Base-by-base conservation (phyloP, 2,888 invertebrate species). In the Polymixis flavicincta region DNA sequence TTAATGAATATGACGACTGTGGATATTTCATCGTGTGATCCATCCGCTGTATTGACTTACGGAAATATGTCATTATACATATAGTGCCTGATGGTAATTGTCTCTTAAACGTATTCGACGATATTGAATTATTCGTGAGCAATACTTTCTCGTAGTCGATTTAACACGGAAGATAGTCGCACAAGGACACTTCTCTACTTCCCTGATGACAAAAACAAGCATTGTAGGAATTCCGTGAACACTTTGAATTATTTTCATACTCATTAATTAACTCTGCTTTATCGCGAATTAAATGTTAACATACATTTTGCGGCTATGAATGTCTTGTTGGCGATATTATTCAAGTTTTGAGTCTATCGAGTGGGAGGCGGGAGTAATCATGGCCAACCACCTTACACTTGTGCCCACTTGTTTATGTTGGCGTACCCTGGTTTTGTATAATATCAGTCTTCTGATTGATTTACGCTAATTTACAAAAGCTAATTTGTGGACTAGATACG, bases 121-220 rank as follows among this genome's bases (percentile, higher is more conserved):
- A 61, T 74, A 73, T 68, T 71, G 73, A 82, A 86, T 83, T 76
- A 80, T 82, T 85, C 73, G 71, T 78, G 84, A 85, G 73, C 76
- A 80, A 81, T 84, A 89, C 90, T 92, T 92, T 92, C 91, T 89
- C 84, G 87, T 88, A 83, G 84, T 86, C 81, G 74, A 75, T 86
- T 85, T 69, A 82, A 90, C 71, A 83, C 89, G 90, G 90, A 90
- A 91, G 87, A 90, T 85, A 78, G 74, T 74, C 65, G 55, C 71
- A 77, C 89, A 86, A 92, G 91, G 90, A 87, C 91, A 84, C 72
- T 68, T 73, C 60, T 80, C 63, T 71, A 79, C 88, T 91, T 91
- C 88, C 88, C 88, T 80, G 63, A 72, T 59, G 82, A 87, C 89
- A 89, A 89, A 89, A 88, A 87, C 78, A 81, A 73, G 72, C 78